phyloP scores from a whole-genome alignment of 2,888 invertebrate species.

The Caenorhabditis sp. region DNA sequence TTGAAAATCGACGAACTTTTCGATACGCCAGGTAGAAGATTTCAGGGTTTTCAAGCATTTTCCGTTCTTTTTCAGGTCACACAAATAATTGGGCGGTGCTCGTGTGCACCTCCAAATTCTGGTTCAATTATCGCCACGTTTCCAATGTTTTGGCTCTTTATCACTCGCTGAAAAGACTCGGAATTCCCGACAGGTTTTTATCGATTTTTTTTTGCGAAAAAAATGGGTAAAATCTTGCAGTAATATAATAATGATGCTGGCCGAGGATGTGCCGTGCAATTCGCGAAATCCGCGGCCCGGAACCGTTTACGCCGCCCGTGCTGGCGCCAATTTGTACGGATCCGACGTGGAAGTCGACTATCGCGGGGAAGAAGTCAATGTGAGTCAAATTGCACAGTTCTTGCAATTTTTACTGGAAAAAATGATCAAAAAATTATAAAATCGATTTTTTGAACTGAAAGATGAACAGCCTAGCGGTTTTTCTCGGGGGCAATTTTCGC shows the following conservation, averaged over 20 bases:
- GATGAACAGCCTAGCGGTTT: too few relatives aligned
- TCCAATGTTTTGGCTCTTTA: slow-evolving; percentile 98
- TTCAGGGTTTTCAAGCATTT: background rate
- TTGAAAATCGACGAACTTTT: slow-evolving; percentile 69
- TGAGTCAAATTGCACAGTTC: background rate
- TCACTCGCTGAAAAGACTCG: slow-evolving; percentile 95
- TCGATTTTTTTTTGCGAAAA: background rate
- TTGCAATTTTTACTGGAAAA: too few relatives aligned
- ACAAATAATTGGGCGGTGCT: slow-evolving; percentile 99
- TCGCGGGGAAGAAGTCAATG: slow-evolving; percentile 85
- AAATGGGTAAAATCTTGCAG: slow-evolving; percentile 78
- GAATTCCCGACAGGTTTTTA: slow-evolving; percentile 94
- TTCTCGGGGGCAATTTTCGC: background rate
- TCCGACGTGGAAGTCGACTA: slow-evolving; percentile 92
- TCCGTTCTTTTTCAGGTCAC: slow-evolving; percentile 82
- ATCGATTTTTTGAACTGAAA: too few relatives aligned
- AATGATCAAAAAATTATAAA: too few relatives aligned
- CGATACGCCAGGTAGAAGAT: slow-evolving; percentile 66
- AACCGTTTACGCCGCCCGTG: slow-evolving; percentile 97
- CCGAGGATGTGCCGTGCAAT: slow-evolving; percentile 99
- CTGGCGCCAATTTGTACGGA: slow-evolving; percentile 98
- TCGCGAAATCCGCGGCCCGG: slow-evolving; percentile 95
- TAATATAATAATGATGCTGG: slow-evolving; percentile 98
- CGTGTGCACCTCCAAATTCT: slow-evolving; percentile 90
- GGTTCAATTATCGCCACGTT: slow-evolving; percentile 99